A percentile compares a stretch with the other conserved stretches of the same genome.
phyloP scores from a whole-genome alignment of 2,888 invertebrate genomes.

The Alsophila aescularia region DNA sequence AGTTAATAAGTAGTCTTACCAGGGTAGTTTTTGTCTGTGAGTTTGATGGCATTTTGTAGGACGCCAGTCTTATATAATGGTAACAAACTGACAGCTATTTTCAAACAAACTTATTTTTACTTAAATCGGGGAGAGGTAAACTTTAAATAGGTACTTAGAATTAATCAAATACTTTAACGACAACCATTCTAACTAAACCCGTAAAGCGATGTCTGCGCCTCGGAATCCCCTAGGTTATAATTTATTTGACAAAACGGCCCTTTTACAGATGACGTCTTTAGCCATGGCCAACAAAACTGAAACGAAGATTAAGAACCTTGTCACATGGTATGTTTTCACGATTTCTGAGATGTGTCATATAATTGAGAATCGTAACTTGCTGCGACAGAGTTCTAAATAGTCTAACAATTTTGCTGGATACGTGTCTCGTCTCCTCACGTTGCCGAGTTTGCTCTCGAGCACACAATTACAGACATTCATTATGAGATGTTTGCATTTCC shows the following conservation, averaged over 20 bases:
- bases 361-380: background rate
- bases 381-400: background rate
- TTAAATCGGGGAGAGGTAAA: too few relatives aligned
- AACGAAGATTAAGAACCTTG: background rate
- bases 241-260: slow-evolving; percentile 18
- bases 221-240: slow-evolving; percentile 19
- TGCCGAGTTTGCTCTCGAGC: slow-evolving; percentile 13
- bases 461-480: slow-evolving; percentile 29
- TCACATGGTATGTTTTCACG: background rate
- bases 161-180: background rate
- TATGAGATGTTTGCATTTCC: slow-evolving; percentile 29
- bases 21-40: too few relatives aligned
- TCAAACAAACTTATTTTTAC: too few relatives aligned
- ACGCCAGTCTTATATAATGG: too few relatives aligned
- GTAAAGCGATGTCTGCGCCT: slow-evolving; percentile 15
- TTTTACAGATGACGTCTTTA: slow-evolving; percentile 11
- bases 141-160: background rate
- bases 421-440: slow-evolving; percentile 9
- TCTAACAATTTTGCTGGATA: background rate
- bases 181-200: slow-evolving; percentile 6
- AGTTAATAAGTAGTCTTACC: too few relatives aligned
- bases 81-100: too few relatives aligned
- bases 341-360: background rate
- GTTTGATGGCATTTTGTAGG: too few relatives aligned
- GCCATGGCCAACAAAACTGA: background rate